Evolutionary conservation across 2,797 vertebrate species (phyloP), one percentile per base, ranked within the genome.

Genomic region (Chelon labrosus): DNA sequence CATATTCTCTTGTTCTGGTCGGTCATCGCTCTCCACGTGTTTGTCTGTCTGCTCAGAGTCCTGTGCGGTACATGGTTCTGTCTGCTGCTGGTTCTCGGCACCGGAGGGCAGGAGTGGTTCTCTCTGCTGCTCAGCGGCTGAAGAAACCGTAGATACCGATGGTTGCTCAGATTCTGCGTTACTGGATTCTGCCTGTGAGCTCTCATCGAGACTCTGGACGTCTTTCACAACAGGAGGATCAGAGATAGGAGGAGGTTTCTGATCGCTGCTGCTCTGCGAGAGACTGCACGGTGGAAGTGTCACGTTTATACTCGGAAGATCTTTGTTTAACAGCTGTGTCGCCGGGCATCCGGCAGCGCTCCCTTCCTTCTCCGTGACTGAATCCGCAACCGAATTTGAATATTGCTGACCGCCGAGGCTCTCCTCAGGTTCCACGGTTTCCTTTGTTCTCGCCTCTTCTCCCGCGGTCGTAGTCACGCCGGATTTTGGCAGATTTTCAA

Each of bases 361-460:
- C 64, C 72, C 94, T 65, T 96, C 96, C 54, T 79, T 80, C 20
- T 92, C 51, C 55, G 60, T 44, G 68, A 75, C 69, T 5, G 70
- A 82, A 9, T 97, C 96, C 9, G 85, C 42, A 70, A 91, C 94
- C 60, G 95, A 91, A 85, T 90, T 95, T 71, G 82, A 13, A 77
- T 80, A 88, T 39, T 46, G 31, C 62, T 86, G 53, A 44, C 59
- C 73, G 42, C 75, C 88, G 35, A 7, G 83, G 46, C 62, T 94
- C 84, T 97, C 96, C 11, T 93, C 91, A 2, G 75, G 49, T 57
- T 92, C 91, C 4, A 75, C 62, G 42, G 59, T 51, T 79, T 99
- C 97, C 54, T 89, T 92, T 39, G 90, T 92, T 84, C 69, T 76
- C 49, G 88, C 85, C 49, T 97, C 97, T 75, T 95, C 92, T 42